These are phyloP conservation scores for Cyprinus carpio DNA, from an alignment of 2,113 vertebrate genomes.

Conservation along the genomic window DNA sequence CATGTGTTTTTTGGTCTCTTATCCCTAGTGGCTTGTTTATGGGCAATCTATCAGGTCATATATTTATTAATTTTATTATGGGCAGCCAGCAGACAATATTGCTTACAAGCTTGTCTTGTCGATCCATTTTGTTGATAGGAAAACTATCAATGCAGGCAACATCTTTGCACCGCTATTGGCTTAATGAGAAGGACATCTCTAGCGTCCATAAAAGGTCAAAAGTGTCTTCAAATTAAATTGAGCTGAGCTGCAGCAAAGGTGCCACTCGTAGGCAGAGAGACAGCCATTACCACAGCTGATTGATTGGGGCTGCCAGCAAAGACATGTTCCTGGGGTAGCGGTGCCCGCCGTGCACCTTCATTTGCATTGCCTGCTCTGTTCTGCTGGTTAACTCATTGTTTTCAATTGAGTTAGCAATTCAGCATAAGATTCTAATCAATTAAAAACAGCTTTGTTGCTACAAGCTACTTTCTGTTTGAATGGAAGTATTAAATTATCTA, in stretches of 20 bases:
- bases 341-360: conserved; percentile 56
- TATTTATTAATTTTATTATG: background rate
- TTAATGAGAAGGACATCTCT: background rate
- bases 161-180: conserved; percentile 14
- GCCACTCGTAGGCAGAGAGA: conserved; percentile 30
- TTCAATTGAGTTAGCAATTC: conserved; percentile 70
- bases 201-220: conserved; percentile 45
- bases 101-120: conserved; percentile 8
- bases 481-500: conserved; percentile 73
- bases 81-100: background rate
- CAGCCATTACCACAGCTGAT: conserved; percentile 23
- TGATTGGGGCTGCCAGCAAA: conserved; percentile 42
- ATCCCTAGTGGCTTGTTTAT: background rate
- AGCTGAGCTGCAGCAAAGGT: conserved; percentile 35
- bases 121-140: background rate
- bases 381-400: conserved; percentile 68
- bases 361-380: conserved; percentile 64
- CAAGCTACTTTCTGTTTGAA: conserved; percentile 63
- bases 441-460: conserved; percentile 67
- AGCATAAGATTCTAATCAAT: conserved; percentile 72
- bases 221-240: conserved; percentile 32
- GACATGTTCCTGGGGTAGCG: conserved; percentile 56
- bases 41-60: background rate
- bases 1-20: background rate
- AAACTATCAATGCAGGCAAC: background rate